Evolutionary conservation across 2,113 vertebrate species (phyloP).

Genomic region (Eulacestoma nigropectus): DNA sequence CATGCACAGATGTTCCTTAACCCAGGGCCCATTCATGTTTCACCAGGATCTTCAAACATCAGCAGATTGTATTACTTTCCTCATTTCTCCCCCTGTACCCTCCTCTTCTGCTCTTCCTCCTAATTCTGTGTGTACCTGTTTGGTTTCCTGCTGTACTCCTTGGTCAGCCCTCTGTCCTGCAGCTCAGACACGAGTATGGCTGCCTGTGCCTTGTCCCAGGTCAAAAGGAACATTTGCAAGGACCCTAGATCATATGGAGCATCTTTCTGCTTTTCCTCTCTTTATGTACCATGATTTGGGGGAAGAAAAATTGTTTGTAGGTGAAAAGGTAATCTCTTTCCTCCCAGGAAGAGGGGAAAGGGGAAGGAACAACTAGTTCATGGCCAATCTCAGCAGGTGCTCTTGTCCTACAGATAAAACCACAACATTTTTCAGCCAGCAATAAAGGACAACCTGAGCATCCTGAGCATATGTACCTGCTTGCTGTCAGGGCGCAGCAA

Average conservation of each 20-base stretch:
- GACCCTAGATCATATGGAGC: not conserved
- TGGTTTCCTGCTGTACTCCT: not conserved
- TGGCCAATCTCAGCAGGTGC: not conserved
- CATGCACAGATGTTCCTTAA: not conserved
- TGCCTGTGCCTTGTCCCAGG: not conserved
- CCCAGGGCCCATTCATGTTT: not conserved
- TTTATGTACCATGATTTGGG: not conserved
- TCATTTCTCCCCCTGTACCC: not conserved
- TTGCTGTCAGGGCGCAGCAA: fast-evolving
- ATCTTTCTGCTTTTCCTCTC: not conserved
- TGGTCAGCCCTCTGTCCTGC: not conserved
- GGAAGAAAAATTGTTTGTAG: not conserved
- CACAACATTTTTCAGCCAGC: not conserved
- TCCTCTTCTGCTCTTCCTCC: not conserved
- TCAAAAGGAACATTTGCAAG: not conserved
- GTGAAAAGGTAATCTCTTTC: not conserved
- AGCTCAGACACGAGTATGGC: not conserved
- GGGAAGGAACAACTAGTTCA: not conserved
- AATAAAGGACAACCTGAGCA: not conserved
- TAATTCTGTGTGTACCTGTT: not conserved
- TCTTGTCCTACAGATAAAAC: not conserved
- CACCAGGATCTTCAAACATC: not conserved
- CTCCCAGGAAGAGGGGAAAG: not conserved
- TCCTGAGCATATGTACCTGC: not conserved
- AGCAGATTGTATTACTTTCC: not conserved